Conservation (phyloP, 2,888 invertebrate species). For the Xestia rhomboidea region DNA sequence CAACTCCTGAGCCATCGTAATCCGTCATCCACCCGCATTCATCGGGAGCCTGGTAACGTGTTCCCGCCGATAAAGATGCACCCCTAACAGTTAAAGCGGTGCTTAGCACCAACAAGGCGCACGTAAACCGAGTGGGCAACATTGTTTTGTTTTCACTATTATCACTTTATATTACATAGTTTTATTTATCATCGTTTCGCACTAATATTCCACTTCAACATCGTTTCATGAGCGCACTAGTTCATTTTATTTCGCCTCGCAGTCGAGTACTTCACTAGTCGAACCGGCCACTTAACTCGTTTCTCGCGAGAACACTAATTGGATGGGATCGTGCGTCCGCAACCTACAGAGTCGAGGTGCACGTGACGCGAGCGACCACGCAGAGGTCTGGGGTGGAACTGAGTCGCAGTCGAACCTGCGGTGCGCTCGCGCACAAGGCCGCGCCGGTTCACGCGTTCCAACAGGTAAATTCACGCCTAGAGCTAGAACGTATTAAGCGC, state of each 20-base stretch:
- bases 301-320: constrained; percentile 90
- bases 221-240: constrained; percentile 80
- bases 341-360: constrained; percentile 75
- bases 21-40: constrained; percentile 95
- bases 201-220: constrained; percentile 84
- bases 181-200: constrained; percentile 82
- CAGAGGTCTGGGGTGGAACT: constrained; percentile 90
- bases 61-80: constrained; percentile 88
- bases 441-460: constrained; percentile 91
- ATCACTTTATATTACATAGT: constrained; percentile 88
- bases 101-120: constrained; percentile 85
- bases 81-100: constrained; percentile 83
- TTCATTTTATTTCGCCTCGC: constrained; percentile 81
- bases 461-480: constrained; percentile 88
- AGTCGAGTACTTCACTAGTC: constrained; percentile 83
- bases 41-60: constrained; percentile 95
- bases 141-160: constrained; percentile 84
- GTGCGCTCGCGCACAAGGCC: constrained; percentile 91
- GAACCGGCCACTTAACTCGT: constrained; percentile 90
- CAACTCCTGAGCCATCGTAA: constrained; percentile 92
- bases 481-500: constrained; percentile 82
- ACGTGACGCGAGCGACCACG: constrained; percentile 86
- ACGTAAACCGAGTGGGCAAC: constrained; percentile 85
- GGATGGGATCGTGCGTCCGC: constrained; percentile 86
- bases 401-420: constrained; percentile 87